Evolutionary conservation across 2,113 vertebrate species (phyloP), one percentile per base, ranked within the genome.

Genomic region (Cygnus atratus): DNA sequence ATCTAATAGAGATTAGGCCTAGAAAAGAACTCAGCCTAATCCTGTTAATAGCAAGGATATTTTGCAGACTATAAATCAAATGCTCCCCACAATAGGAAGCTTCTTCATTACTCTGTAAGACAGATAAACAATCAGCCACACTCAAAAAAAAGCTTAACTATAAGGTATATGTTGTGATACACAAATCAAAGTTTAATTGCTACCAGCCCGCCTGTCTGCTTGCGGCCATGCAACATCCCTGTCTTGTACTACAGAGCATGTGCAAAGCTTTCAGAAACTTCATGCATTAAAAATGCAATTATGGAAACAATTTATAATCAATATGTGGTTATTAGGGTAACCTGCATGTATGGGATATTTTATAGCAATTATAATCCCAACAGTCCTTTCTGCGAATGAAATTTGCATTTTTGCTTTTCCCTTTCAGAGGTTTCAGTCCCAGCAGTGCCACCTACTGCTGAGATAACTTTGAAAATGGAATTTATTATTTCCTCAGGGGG

Each of bases 371-470:
- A 71, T 35, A 90, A 86, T 84, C 57, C 65, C 28, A 10, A 67
- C 63, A 80, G 52, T 46, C 20, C 55, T 88, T 91, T 86, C 75
- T 33, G 76, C 83, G 41, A 86, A 59, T 11, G 89, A 88, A 90
- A 92, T 86, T 58, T 84, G 46, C 31, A 35, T 90, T 39, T 48
- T 37, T 58, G 1, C 7, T 73, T 84, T 70, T 86, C 28, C 24
- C 63, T 84, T 92, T 88, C 79, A 74, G 57, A 74, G 57, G 96
- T 97, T 95, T 94, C 68, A 97, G 87, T 96, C 96, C 92, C 95
- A 8, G 93, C 94, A 97, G 90, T 86, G 93, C 95, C 96, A 96
- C 82, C 95, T 97, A 95, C 95, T 93, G 95, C 93, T 86, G 85
- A 92, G 73, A 91, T 71, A 74, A 81, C 33, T 78, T 76, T 71